Conservation (phyloP, 2,888 invertebrate genomes). For the Willowsia nigromaculata region DNA sequence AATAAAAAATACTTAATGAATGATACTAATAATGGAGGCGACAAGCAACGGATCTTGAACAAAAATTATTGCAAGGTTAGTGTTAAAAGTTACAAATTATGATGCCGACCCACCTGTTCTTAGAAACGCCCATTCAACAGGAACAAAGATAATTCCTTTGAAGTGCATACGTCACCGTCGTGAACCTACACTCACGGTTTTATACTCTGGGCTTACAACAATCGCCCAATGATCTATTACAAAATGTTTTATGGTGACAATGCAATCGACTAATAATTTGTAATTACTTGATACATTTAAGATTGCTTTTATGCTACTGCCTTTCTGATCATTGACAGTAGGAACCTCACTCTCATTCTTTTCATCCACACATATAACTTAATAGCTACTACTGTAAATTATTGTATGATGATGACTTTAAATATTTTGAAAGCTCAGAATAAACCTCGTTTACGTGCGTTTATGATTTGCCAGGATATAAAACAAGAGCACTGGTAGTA, state of each 20-base stretch:
- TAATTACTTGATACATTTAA: background rate
- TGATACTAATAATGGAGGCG: background rate
- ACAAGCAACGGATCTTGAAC: conserved; percentile 16
- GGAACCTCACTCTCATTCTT: conserved; percentile 7
- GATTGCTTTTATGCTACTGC: background rate
- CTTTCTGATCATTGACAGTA: background rate
- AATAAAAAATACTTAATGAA: background rate
- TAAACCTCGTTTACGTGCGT: conserved; percentile 71
- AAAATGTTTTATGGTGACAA: background rate
- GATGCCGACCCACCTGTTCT: background rate
- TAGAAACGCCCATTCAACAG: background rate
- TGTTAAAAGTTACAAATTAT: background rate
- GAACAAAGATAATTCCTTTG: background rate
- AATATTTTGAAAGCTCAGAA: background rate
- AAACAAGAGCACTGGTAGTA: background rate
- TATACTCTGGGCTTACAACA: background rate
- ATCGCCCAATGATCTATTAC: no score
- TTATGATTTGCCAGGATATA: conserved; percentile 65
- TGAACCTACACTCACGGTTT: background rate
- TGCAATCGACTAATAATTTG: background rate
- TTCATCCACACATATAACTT: background rate
- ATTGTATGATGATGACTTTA: background rate
- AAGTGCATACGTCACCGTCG: no score
- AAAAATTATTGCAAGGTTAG: conserved; percentile 3
- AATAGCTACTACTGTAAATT: background rate